A percentile compares a stretch with the other conserved stretches of the same genome.
Conservation (phyloP, 2,797 vertebrate genomes). For the Avahi laniger region DNA sequence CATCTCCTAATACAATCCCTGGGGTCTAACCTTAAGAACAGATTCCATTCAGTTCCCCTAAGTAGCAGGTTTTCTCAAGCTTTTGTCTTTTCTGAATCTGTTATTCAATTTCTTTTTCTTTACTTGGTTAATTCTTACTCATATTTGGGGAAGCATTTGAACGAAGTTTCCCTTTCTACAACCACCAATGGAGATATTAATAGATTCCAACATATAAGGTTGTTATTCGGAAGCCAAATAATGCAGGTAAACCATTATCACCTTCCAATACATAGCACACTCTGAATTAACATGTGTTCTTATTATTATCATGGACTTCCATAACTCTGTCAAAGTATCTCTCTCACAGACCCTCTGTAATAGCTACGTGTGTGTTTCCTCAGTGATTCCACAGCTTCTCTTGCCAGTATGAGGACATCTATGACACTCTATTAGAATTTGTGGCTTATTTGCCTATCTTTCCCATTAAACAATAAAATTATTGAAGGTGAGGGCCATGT, state of each 20-base stretch:
- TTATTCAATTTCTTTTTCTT: neutral
- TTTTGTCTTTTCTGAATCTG: neutral
- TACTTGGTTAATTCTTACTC: neutral
- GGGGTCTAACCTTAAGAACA: neutral
- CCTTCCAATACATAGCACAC: accelerated
- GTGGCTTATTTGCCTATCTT: neutral
- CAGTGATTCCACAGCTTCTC: neutral
- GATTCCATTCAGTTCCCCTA: neutral
- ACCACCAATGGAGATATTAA: neutral
- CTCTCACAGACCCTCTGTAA: neutral
- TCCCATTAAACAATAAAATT: neutral
- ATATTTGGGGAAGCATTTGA: neutral
- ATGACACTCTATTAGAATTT: neutral
- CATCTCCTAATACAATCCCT: neutral
- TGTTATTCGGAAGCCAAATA: neutral
- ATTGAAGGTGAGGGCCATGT: accelerated
- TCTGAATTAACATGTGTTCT: neutral
- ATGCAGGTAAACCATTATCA: neutral
- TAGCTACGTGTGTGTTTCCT: neutral
- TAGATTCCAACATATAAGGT: neutral
- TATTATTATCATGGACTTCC: neutral
- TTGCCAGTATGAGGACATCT: too few species aligned
- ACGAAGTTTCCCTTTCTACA: neutral
- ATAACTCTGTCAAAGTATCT: neutral
- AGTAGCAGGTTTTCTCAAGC: neutral